Evolutionary conservation across 2,797 vertebrate species (phyloP), one percentile per base, ranked within the genome.

Genomic region (Chrosomus eos): DNA sequence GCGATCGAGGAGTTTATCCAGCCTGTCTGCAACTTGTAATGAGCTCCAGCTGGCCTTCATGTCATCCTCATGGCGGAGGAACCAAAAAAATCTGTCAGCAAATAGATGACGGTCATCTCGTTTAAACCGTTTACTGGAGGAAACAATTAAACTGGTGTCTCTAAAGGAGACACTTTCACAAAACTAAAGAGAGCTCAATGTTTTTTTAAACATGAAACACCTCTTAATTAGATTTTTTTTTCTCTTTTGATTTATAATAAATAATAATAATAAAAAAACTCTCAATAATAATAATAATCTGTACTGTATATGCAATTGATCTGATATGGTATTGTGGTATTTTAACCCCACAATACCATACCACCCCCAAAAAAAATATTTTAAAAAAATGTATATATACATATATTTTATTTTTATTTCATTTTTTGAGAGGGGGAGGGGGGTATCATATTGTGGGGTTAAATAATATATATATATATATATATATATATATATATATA

Each of bases 21-120:
- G 82, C 31, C 82, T 76, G 72, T 68, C 82, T 83, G 73, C 62
- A 58, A 58, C 62, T 67, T 77, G 82, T 77, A 77, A 83, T 83
- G 82, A 83, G 82, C 82, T 68, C 82, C 82, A 77, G 72, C 82
- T 83, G 82, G 82, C 73, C 82, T 67, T 45, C 73, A 33, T 68
- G 36, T 68, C 62, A 55, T 77, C 18, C 11, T 28, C 26, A 58
- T 40, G n/a, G 23, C 76, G 36, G 72, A 83, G 45, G 33, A 68
- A 45, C 71, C 60, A 67, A 75, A 48, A 40, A 66, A 83, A 67
- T 62, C 55, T 73, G 68, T 83, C 72, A 53, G 72, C 43, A 76
- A 74, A 82, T 64, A 74, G 55, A 82, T 48, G 71, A 66, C 21
- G 16, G 60, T 75, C 60, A 64, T 53, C 60, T 83, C 8, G 21